Evolutionary conservation across 2,113 vertebrate species (phyloP).

Genomic region (Panurus biarmicus): DNA sequence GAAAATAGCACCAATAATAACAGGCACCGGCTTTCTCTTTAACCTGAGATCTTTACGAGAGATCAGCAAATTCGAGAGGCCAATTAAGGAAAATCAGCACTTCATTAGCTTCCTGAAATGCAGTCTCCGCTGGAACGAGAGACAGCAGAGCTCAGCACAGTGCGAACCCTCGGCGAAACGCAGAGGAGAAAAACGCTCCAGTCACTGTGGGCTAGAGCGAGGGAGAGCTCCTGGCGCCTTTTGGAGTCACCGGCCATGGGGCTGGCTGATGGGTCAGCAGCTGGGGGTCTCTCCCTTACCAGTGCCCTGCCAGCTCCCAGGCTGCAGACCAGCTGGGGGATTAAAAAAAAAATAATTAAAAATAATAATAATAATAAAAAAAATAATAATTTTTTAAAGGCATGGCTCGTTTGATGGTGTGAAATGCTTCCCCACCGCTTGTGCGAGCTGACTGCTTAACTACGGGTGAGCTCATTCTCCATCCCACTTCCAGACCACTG

Average conservation of each 20-base stretch:
- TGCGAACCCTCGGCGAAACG: fast-evolving
- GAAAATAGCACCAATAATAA: background rate
- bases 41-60: background rate
- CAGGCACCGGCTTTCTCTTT: background rate
- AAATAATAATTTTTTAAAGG: background rate
- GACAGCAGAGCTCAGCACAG: background rate
- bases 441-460: background rate
- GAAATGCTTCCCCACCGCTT: background rate
- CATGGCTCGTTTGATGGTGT: background rate
- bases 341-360: too few species aligned
- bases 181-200: background rate
- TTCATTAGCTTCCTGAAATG: slow-evolving; percentile 42
- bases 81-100: slow-evolving; percentile 43
- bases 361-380: too few species aligned
- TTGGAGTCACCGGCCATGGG: fast-evolving
- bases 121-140: background rate
- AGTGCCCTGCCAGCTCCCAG: background rate
- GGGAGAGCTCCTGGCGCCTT: fast-evolving
- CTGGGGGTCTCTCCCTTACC: fast-evolving
- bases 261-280: background rate
- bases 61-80: slow-evolving; percentile 23
- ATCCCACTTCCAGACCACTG: background rate
- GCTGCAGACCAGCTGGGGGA: too few species aligned
- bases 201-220: fast-evolving
- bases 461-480: background rate